Evolutionary conservation across 2,888 invertebrate genomes (phyloP).

Genomic region (Pandemis heparana): DNA sequence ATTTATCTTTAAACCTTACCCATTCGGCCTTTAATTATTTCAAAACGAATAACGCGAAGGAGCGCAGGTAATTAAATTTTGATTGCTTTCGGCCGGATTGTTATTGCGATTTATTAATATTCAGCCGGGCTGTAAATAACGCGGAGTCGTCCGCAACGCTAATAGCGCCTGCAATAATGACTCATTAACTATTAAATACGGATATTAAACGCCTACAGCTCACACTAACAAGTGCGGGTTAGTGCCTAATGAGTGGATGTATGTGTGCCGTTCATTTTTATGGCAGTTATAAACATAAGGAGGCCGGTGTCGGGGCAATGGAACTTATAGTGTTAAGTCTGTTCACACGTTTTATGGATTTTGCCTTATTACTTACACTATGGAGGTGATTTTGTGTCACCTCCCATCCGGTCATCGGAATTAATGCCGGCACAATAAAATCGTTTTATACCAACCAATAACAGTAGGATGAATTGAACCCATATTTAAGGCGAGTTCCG

Average conservation of each 20-base stretch:
- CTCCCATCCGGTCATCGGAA: background rate
- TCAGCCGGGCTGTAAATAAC: slow-evolving; percentile 71
- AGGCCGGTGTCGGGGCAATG: background rate
- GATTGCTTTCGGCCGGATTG: slow-evolving; percentile 75
- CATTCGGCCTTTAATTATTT: slow-evolving; percentile 65
- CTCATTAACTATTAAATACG: slow-evolving; percentile 74
- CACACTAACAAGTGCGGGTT: slow-evolving; percentile 23
- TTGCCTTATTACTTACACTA: slow-evolving; percentile 9
- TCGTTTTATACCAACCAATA: background rate
- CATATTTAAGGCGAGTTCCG: background rate
- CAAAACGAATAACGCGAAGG: slow-evolving; percentile 61
- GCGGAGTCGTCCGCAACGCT: slow-evolving; percentile 64
- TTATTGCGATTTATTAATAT: slow-evolving; percentile 79
- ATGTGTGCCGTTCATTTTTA: slow-evolving; percentile 26
- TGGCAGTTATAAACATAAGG: slow-evolving; percentile 26
- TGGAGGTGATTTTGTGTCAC: slow-evolving; percentile 14
- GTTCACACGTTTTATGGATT: slow-evolving; percentile 24
- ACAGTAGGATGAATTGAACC: background rate
- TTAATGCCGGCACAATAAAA: background rate
- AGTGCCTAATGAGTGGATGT: slow-evolving; percentile 13
- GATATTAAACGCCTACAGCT: slow-evolving; percentile 62
- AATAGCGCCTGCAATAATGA: slow-evolving; percentile 74
- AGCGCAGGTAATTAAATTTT: slow-evolving; percentile 78
- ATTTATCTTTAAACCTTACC: slow-evolving; percentile 76
- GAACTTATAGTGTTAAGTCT: slow-evolving; percentile 9